These are phyloP conservation scores for Dilophus febrilis DNA, from an alignment of 2,888 invertebrate species.

Conservation along the genomic window DNA sequence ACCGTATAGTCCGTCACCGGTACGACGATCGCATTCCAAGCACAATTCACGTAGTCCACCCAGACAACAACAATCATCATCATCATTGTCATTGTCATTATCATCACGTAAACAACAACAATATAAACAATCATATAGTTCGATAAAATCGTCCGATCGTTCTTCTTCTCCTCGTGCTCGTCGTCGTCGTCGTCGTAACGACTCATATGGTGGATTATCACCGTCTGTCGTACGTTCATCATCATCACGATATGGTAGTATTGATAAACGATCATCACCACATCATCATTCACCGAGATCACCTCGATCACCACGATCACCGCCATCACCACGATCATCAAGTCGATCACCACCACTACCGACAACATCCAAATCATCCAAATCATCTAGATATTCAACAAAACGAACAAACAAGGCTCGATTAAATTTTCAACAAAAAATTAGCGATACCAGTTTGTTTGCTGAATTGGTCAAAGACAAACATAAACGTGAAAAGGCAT, in stretches of 20 bases:
- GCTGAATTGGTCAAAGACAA: slow-evolving; percentile 77
- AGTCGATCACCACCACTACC: slow-evolving; percentile 12
- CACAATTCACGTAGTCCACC: slow-evolving; percentile 7
- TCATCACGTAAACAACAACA: too few species aligned
- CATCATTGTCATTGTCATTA: neutral
- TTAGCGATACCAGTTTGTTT: slow-evolving; percentile 76
- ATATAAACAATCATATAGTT: too few species aligned
- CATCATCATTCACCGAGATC: slow-evolving; percentile 12
- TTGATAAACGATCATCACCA: slow-evolving; percentile 5
- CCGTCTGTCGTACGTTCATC: too few species aligned
- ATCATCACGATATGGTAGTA: neutral
- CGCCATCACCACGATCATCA: slow-evolving; percentile 6
- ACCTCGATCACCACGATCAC: slow-evolving; percentile 14
- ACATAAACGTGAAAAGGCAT: slow-evolving; percentile 61
- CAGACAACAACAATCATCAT: neutral
- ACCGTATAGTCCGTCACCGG: slow-evolving; percentile 23
- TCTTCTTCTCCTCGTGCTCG: too few species aligned
- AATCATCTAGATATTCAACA: slow-evolving; percentile 25
- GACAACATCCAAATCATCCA: slow-evolving; percentile 15
- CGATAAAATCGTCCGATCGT: too few species aligned
- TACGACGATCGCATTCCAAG: slow-evolving; percentile 14
- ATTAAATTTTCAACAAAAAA: slow-evolving; percentile 56
- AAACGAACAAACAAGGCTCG: too few species aligned
- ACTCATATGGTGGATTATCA: too few species aligned
- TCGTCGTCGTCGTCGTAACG: too few species aligned